Evolutionary conservation across 2,888 invertebrate species (phyloP), one percentile per base, ranked within the genome.

Genomic region (Eupithecia exiguata): DNA sequence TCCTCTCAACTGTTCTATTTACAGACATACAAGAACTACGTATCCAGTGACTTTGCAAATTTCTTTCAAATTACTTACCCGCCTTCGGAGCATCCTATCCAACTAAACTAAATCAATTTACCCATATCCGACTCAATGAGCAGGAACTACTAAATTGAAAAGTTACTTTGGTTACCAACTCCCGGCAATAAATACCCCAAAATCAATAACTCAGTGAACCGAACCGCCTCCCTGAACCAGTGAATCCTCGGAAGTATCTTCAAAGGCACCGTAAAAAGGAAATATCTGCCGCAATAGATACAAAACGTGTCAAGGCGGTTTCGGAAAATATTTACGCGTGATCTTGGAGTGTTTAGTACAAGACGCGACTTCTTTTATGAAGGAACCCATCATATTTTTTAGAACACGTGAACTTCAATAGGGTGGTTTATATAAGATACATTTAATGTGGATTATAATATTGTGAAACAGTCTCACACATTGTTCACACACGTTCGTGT

Each of bases 231-330:
- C 75, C 63, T 66, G 49, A 70, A 21, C 70, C 72, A 70, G 43
- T 75, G 72, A 71, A 71, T 73, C 70, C 71, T 66, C 58, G 74
- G 65, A 77, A 77, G 77, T 77, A 79, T 69, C 66, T 70, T 70
- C 79, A 80, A 78, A 80, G 77, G 79, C 72, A 74, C 68, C 76
- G 74, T 79, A 77, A 79, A 79, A 77, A 65, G 65, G 68, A 72
- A 79, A 79, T 79, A 77, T 76, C 77, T 70, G 70, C 78, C 80
- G 80, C 79, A 80, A 79, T 79, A 76, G 80, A 78, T 78, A 79
- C 77, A 78, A 75, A 78, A 78, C 78, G 78, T 80, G 80, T 79
- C 79, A 75, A 74, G 70, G 74, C 67, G 75, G 72, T 77, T 75
- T 79, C 68, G 69, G 75, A 73, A 78, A 80, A 77, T 80, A 77